Conservation (phyloP, 2,888 invertebrate species). For the Leuctra nigra region DNA sequence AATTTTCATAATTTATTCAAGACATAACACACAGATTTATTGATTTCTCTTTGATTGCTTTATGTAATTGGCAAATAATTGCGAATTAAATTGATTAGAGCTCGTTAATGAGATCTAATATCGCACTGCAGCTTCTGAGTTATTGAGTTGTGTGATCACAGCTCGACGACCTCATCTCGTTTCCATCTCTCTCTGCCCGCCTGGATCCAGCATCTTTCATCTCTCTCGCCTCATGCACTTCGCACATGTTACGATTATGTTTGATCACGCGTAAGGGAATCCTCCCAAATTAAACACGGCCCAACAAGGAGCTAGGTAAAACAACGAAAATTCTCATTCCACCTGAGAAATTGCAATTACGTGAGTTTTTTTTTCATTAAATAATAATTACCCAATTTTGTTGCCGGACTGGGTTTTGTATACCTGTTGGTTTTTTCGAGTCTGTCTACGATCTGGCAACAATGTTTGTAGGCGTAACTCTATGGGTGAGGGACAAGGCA, state of each 20-base stretch:
- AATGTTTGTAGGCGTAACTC: slow-evolving; percentile 3
- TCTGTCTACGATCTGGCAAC: background rate
- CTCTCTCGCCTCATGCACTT: background rate
- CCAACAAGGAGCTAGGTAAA: background rate
- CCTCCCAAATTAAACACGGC: background rate
- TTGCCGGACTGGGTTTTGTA: background rate
- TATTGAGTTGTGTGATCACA: no score
- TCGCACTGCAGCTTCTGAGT: no score
- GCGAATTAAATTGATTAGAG: no score
- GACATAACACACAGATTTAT: no score
- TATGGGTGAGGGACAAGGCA: background rate
- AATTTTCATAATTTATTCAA: no score
- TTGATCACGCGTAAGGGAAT: background rate
- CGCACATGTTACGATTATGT: slow-evolving; percentile 8
- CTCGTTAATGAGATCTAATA: no score
- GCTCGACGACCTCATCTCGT: background rate
- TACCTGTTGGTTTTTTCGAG: background rate
- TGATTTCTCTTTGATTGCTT: no score
- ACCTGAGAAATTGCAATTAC: background rate
- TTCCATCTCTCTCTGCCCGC: background rate
- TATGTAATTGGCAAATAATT: no score
- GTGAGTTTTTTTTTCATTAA: background rate
- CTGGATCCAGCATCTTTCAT: background rate
- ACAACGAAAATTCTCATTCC: background rate
- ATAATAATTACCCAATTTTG: background rate